A percentile compares a stretch with the other conserved stretches of the same genome.
Evolutionary conservation across 2,888 invertebrate species (phyloP).

Genomic region (Germaria angustata): DNA sequence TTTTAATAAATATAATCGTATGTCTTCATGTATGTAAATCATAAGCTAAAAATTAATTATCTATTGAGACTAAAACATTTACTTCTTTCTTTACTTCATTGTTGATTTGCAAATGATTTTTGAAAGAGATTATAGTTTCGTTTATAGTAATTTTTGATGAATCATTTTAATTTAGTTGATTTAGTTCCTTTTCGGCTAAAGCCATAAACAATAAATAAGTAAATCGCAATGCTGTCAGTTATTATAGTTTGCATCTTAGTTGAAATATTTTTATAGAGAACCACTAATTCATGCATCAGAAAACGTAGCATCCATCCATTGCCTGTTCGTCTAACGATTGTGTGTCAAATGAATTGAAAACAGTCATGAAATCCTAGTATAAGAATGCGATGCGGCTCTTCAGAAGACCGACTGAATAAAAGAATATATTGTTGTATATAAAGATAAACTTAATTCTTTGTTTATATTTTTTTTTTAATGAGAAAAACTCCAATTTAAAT

Average conservation of each 20-base stretch:
- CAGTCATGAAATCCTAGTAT: not conserved
- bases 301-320: no score
- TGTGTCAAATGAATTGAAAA: conserved; percentile 47
- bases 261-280: no score
- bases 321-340: conserved; percentile 32
- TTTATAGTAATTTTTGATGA: conserved; percentile 15
- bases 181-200: not conserved
- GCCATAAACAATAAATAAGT: not conserved
- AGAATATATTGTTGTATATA: conserved; percentile 24
- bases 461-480: conserved; percentile 17
- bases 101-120: conserved; percentile 6
- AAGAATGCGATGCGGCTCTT: conserved; percentile 34
- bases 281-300: no score
- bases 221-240: conserved; percentile 2
- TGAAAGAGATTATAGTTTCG: conserved; percentile 3
- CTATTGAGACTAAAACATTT: not conserved
- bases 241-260: not conserved
- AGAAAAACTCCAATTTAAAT: conserved; percentile 29
- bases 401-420: conserved; percentile 23
- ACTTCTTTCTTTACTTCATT: not conserved
- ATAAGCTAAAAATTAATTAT: not conserved
- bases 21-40: no score
- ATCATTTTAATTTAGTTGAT: conserved; percentile 9
- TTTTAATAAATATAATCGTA: conserved; percentile 17
- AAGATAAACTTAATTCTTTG: conserved; percentile 38